Conservation (phyloP, 1,140 invertebrate genomes). For the Rhyzopertha dominica region DNA sequence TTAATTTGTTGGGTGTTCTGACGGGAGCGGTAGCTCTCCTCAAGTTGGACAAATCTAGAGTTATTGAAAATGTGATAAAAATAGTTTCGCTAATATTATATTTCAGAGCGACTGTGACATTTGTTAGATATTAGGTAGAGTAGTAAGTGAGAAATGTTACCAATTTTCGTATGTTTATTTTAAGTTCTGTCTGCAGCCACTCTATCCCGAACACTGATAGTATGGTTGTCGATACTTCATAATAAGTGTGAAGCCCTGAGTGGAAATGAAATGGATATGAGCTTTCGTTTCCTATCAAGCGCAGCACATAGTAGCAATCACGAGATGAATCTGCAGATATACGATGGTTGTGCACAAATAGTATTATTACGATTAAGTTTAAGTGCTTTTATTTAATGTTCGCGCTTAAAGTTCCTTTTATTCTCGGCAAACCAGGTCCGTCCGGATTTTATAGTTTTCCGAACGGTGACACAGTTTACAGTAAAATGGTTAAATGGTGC, state of each 20-base stretch:
- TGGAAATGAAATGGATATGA: conserved; percentile 1
- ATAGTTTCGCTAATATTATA: too few species aligned
- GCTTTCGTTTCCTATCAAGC: conserved; percentile 4
- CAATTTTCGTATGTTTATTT: conserved; percentile 31
- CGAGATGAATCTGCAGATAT: neutral
- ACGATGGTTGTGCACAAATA: conserved; percentile 30
- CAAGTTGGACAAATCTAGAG: conserved; percentile 18
- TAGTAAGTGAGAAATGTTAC: conserved; percentile 38
- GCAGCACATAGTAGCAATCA: conserved; percentile 5
- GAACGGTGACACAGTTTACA: conserved; percentile 10
- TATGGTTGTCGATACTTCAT: neutral
- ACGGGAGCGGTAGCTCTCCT: neutral
- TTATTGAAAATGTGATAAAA: conserved; percentile 37
- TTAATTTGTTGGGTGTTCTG: neutral
- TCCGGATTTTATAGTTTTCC: conserved; percentile 11
- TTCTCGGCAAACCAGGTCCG: conserved; percentile 5
- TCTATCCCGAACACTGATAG: conserved; percentile 1
- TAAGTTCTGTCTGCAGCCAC: conserved; percentile 22
- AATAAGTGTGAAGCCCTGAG: neutral
- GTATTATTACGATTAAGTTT: conserved; percentile 26
- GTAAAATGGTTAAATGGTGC: conserved; percentile 33
- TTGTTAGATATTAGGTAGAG: conserved; percentile 18
- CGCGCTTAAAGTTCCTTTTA: conserved; percentile 30
- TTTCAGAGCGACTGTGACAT: conserved; percentile 19
- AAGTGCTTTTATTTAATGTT: conserved; percentile 29